Conservation (phyloP, 2,888 invertebrate genomes). For the Pardosa pseudoannulata region DNA sequence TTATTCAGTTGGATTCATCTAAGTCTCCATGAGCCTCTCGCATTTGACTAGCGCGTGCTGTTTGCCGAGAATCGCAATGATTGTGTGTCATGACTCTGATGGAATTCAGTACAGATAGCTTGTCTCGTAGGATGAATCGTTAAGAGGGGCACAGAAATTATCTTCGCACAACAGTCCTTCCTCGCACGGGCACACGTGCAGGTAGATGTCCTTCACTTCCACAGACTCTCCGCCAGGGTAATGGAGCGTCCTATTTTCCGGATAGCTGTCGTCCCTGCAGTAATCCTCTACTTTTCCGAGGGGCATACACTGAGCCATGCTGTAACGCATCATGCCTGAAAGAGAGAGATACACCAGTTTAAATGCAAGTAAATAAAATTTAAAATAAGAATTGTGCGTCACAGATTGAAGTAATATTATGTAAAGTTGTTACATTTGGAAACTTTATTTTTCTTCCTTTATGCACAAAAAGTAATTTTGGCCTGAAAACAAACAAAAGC, state of each 20-base stretch:
- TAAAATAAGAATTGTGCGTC: too few species aligned
- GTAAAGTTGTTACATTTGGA: too few species aligned
- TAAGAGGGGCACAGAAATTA: constrained; percentile 42
- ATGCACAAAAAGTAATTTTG: too few species aligned
- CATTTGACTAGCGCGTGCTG: not conserved
- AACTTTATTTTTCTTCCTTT: too few species aligned
- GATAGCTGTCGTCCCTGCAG: constrained; percentile 58
- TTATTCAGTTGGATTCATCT: not conserved
- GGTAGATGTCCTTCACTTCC: constrained; percentile 54
- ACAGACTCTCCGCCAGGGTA: constrained; percentile 60
- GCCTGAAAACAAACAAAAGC: too few species aligned
- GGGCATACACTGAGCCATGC: constrained; percentile 62
- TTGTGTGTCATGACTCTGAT: not conserved
- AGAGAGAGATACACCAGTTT: too few species aligned
- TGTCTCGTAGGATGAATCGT: constrained; percentile 59
- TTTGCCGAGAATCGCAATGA: not conserved
- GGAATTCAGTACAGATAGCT: constrained; percentile 50
- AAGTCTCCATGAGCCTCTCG: not conserved
- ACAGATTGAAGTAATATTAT: too few species aligned
- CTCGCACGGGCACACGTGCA: constrained; percentile 63
- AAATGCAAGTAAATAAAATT: too few species aligned
- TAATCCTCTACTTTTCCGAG: constrained; percentile 57
- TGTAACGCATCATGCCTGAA: constrained; percentile 67
- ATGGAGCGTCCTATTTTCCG: constrained; percentile 60
- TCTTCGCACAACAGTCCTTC: constrained; percentile 49